A percentile compares a stretch with the other conserved stretches of the same genome.
Conservation (phyloP, 1,140 invertebrate genomes). For the Orussus abietinus region DNA sequence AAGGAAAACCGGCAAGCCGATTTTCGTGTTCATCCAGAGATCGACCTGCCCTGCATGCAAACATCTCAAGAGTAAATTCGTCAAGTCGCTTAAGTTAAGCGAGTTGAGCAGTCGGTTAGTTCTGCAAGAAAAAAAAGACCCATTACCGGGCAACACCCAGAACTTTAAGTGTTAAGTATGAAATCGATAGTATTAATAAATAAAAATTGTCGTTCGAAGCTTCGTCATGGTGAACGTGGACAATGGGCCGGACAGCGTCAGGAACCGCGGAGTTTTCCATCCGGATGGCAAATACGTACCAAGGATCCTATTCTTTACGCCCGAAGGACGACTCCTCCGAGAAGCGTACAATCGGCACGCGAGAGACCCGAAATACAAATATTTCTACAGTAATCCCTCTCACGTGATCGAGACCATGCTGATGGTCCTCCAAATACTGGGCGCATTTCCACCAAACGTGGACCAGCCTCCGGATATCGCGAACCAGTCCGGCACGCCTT, state of each 20-base stretch:
- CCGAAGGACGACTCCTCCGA: conserved; percentile 31
- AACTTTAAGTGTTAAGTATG: neutral
- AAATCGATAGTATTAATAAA: conserved; percentile 12
- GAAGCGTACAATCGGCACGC: conserved; percentile 32
- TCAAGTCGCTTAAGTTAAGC: conserved; percentile 29
- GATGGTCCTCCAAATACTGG: conserved; percentile 22
- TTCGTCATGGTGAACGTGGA: conserved; percentile 39
- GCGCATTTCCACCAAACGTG: too few species aligned
- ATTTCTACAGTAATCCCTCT: conserved; percentile 31
- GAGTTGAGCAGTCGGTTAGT: conserved; percentile 36
- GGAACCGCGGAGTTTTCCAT: conserved; percentile 24
- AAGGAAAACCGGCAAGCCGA: conserved; percentile 24
- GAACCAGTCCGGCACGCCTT: too few species aligned
- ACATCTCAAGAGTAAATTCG: conserved; percentile 30
- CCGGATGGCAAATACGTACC: conserved; percentile 43
- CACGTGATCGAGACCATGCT: conserved; percentile 38
- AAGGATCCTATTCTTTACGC: conserved; percentile 40
- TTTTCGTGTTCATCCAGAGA: conserved; percentile 35
- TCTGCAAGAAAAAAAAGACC: conserved; percentile 2
- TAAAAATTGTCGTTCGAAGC: conserved; percentile 19
- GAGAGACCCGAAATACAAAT: conserved; percentile 28
- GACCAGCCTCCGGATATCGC: too few species aligned
- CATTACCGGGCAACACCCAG: conserved; percentile 1
- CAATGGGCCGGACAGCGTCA: conserved; percentile 14
- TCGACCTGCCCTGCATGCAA: conserved; percentile 29